Evolutionary conservation across 2,888 invertebrate species (phyloP).

Genomic region (Parasteatoda lunata): DNA sequence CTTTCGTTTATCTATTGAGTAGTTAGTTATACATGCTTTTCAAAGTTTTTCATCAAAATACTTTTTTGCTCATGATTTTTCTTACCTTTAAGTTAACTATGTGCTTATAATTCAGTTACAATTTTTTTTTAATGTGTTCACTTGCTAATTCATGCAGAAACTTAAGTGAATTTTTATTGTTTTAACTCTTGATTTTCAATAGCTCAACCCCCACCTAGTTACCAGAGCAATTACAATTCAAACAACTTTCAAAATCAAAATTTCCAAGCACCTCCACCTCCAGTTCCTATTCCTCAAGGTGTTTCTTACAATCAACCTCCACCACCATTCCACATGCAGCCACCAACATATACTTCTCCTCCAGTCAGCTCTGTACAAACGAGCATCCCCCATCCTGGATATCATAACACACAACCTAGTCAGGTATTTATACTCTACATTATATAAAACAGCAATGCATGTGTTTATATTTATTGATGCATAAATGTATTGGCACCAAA

Average conservation of each 20-base stretch:
- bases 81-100: no score
- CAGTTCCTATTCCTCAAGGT: constrained; percentile 17
- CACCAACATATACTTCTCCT: constrained; percentile 12
- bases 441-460: constrained; percentile 4
- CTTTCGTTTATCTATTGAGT: no score
- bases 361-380: constrained; percentile 7
- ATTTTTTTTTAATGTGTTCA: no score
- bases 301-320: constrained; percentile 44
- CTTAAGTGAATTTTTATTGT: no score
- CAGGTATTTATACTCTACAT: constrained; percentile 1
- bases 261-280: constrained; percentile 15
- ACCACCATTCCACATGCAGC: constrained; percentile 26
- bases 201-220: constrained; percentile 25
- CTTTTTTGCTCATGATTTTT: no score
- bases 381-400: constrained; percentile 1
- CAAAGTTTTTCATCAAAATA: no score
- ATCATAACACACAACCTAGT: constrained; percentile 9
- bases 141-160: no score
- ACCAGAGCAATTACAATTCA: constrained; percentile 31
- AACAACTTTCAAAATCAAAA: constrained; percentile 18
- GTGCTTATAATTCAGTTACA: no score
- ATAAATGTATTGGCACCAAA: neutral
- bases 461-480: neutral
- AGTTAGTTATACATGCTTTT: no score
- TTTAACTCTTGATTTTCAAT: neutral